Base-by-base conservation (phyloP, 2,113 vertebrate species). In the Vombatus ursinus region DNA sequence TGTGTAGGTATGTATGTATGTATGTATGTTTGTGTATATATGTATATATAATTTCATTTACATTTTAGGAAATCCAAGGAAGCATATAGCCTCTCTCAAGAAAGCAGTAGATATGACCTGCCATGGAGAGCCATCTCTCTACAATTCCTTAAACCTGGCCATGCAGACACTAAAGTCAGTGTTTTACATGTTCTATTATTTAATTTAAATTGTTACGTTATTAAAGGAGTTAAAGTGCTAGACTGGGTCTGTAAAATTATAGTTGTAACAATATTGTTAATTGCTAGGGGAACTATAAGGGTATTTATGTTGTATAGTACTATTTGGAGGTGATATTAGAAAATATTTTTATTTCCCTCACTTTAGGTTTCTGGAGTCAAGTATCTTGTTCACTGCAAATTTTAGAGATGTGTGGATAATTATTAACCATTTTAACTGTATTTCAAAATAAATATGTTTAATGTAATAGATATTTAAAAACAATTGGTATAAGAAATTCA, bases 91-190 rank as follows among this genome's bases (percentile, higher is more conserved):
- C 28, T 99, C 99, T 96, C 98, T 99, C 97, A 99, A 99, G 98
- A 99, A 99, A 98, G 99, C 99, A 0, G 98, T 99, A 94, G 99
- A 99, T 98, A 99, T 99, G 23, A 98, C 97, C n/a, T 99, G 99
- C 96, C 97, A 97, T 16, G 99, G 99, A 97, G 99, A 99, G 92
- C 99, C 99, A 0, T 99, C 99, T 10, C 98, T 99, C 0, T 99
- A 99, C 98, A 99, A 99, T 98, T 99, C 99, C 25, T 98, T 99
- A 95, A 99, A 96, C 97, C 98, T 99, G 97, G 99, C 99, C 54
- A 98, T 99, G 98, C 99, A 99, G 96, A 99, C 99, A 44, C 99
- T 99, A 90, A 99, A 99, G 99, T 99, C 98, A 98, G 99, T 99
- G 52, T 95, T 96, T 94, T 92, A 26, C 14, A 54, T 92, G 68